Evolutionary conservation across 2,888 invertebrate species (phyloP), one percentile per base, ranked within the genome.

Genomic region (Dasypogon diadema): DNA sequence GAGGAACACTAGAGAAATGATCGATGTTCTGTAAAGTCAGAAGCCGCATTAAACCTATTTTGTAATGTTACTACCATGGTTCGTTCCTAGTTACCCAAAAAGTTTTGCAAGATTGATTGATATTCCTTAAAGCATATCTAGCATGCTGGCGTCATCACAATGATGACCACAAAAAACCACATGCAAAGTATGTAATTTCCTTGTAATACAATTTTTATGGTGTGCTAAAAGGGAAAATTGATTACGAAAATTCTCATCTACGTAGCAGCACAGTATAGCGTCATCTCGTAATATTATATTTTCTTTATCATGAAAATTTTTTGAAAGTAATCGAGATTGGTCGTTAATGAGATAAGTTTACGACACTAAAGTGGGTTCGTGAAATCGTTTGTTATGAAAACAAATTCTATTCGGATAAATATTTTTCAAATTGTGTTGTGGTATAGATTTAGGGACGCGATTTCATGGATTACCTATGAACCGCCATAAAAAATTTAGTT

Each of bases 21-120:
- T 73, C 73, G 73, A 73, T 73, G 73, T 73, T 73, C 73, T 42
- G 14, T 55, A 56, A 73, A 73, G 73, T 73, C 73, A 73, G 56
- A 56, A 73, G 73, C 56, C 73, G 56, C 73, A 73, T 73, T 56
- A 73, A 56, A 73, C 56, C 55, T 56, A 73, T 73, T 73, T 73
- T 56, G 56, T 73, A 73, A 73, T 73, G 42, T n/a, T 56, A 51
- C n/a, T 70, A 54, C 54, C 18, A 16, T 26, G 42, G 42, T 12
- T 46, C 65, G 18, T 63, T n/a, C n/a, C 24, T 16, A 22, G 21
- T 37, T 37, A 12, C 54, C 37, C 37, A 14, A 56, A 56, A 73
- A 21, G 14, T 56, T 73, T 37, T 42, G 3, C 46, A 73, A 56
- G 73, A 73, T 73, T 73, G 73, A 73, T 56, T 73, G 73, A 73